Percentiles rank a stretch among this genome's conserved stretches.
Evolutionary conservation across 2,888 invertebrate species (phyloP).

Genomic region (Anthophora plumipes): DNA sequence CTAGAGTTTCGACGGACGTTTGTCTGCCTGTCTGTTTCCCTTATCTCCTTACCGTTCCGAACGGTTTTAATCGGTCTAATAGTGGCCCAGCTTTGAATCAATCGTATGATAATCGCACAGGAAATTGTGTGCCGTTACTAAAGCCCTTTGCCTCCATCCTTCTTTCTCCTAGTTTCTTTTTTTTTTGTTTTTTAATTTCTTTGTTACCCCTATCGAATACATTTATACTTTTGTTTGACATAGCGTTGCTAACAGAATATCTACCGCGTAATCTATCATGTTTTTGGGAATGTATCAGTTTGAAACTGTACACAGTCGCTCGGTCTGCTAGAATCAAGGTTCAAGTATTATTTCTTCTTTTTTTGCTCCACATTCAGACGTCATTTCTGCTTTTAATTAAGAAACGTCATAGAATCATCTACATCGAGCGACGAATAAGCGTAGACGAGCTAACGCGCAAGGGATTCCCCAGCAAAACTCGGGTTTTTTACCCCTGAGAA

Average conservation of each 20-base stretch:
- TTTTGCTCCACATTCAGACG: constrained; percentile 22
- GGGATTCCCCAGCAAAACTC: not conserved
- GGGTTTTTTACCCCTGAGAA: constrained; percentile 3
- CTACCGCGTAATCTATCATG: too few relatives aligned
- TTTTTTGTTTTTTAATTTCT: too few relatives aligned
- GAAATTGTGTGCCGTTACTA: not conserved
- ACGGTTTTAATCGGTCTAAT: constrained; percentile 19
- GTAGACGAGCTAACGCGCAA: constrained; percentile 10
- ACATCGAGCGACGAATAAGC: constrained; percentile 29
- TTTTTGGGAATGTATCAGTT: too few relatives aligned
- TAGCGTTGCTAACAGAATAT: too few relatives aligned
- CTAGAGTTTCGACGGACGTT: constrained; percentile 25
- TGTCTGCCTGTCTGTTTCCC: constrained; percentile 4
- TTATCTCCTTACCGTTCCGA: constrained; percentile 10
- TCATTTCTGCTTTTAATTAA: constrained; percentile 61
- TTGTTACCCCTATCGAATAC: not conserved
- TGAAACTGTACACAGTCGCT: constrained; percentile 47
- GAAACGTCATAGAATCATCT: constrained; percentile 18
- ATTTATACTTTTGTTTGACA: not conserved
- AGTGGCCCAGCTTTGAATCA: constrained; percentile 9
- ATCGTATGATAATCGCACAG: constrained; percentile 15
- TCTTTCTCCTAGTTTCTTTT: too few relatives aligned
- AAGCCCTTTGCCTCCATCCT: too few relatives aligned
- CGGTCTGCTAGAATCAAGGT: constrained; percentile 37
- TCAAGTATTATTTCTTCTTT: not conserved